These are phyloP conservation scores for Limosa lapponica DNA, from an alignment of 2,797 vertebrate species.

Conservation along the genomic window DNA sequence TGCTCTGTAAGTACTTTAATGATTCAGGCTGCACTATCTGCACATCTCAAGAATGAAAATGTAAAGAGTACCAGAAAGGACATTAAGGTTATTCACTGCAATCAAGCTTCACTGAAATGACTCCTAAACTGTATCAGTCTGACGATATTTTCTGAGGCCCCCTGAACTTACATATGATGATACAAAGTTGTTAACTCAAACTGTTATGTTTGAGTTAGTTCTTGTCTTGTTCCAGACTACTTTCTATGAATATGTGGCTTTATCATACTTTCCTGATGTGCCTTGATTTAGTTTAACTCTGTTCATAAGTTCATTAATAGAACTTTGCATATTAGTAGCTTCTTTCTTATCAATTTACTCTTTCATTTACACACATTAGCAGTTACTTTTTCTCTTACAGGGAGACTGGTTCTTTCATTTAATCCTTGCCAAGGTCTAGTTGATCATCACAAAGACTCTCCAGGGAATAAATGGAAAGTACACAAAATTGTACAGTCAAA, in stretches of 20 bases:
- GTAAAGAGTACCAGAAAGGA: neutral
- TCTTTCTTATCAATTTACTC: neutral
- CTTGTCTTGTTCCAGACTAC: neutral
- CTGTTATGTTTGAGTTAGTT: neutral
- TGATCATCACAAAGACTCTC: neutral
- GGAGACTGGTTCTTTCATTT: neutral
- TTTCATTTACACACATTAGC: neutral
- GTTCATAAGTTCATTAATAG: neutral
- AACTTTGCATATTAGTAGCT: neutral
- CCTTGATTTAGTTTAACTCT: neutral
- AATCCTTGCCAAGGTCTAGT: neutral
- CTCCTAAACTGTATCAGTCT: neutral
- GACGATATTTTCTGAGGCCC: neutral
- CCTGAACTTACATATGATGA: neutral
- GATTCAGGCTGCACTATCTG: neutral
- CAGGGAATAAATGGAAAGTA: neutral
- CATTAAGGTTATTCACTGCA: neutral
- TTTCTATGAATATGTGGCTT: neutral
- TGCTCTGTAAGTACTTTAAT: neutral
- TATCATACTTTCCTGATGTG: neutral
- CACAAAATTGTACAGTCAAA: neutral
- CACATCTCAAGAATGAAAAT: neutral
- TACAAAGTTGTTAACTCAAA: neutral
- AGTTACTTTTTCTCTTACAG: neutral
- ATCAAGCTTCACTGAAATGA: neutral